phyloP scores from a whole-genome alignment of 92 coral and sea anemone genomes.

The Epizoanthus scotinus region DNA sequence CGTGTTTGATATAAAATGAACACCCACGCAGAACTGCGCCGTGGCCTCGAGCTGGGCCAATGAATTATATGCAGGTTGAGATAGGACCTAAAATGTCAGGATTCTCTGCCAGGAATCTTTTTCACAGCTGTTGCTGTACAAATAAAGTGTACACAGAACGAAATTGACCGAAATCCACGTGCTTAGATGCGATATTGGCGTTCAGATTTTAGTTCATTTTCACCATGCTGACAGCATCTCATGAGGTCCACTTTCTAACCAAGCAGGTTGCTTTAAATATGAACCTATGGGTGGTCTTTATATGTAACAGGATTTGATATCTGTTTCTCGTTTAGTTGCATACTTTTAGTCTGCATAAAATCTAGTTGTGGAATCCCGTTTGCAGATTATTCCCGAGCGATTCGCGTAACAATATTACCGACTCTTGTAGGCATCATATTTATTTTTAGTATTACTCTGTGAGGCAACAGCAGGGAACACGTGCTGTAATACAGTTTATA shows the following conservation, averaged over 20 bases:
- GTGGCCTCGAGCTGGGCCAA: background rate
- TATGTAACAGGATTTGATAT: background rate
- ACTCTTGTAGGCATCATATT: too few species aligned
- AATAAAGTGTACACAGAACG: background rate
- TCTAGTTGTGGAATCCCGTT: background rate
- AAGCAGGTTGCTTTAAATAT: too few species aligned
- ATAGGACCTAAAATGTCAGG: background rate
- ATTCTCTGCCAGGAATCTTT: background rate
- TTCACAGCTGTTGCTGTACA: background rate
- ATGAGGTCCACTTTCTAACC: background rate
- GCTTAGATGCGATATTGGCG: background rate
- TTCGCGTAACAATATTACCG: too few species aligned
- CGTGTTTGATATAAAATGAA: background rate
- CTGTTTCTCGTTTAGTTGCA: background rate
- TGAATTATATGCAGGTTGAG: background rate
- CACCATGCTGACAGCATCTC: background rate
- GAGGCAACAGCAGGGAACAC: background rate
- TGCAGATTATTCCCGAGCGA: too few species aligned
- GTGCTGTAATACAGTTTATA: background rate
- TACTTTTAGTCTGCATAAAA: background rate
- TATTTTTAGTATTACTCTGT: too few species aligned
- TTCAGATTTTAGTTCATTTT: background rate
- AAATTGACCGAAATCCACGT: background rate
- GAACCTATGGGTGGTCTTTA: background rate
- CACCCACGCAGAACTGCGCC: constrained; percentile 5